Evolutionary conservation across 1,140 invertebrate species (phyloP), one percentile per base, ranked within the genome.

Genomic region (Neodiprion virginianus): DNA sequence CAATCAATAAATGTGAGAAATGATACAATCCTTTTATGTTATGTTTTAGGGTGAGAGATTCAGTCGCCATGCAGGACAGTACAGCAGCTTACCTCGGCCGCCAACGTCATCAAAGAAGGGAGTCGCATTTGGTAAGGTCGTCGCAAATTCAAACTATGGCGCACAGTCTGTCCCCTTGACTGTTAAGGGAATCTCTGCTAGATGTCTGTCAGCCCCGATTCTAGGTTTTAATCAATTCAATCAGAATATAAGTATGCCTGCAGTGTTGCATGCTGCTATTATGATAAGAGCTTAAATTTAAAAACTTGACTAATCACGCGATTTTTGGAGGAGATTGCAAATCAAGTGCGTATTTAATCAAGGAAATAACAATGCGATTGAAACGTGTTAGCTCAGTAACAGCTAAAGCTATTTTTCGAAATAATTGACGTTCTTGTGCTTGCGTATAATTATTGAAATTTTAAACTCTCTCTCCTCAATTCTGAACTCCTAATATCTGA

Each of bases 151-250:
- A 82, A 71, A 80, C 72, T 82, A 77, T 61, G 78, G 79, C 72
- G 78, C 70, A 67, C 81, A 85, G 76, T 81, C 83, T 73, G 86
- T 85, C 80, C 84, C 84, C 72, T 82, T 87, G 79, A 81, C 81
- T 75, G 72, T 85, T 75, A 86, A 80, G 80, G 86, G 85, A 83
- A 74, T 81, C 71, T 83, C 86, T 89, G 88, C 90, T 89, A 92
- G 95, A 89, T 96, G 96, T 88, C 94, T 93, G 81, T 97, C 96
- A 82, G 95, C 96, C 80, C 96, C 96, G 77, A 95, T 96, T 90
- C 89, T 97, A 96, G 96, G 96, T 97, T 90, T 86, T 80, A 85
- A 84, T 76, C 17, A 14, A 50, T 50, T 72, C 28, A 72, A 61
- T 40, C n/a, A 67, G 14, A 17, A 17, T 67, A 40, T 21, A 66